Evolutionary conservation across 1,140 invertebrate species (phyloP).

Genomic region (Calephelis nemesis): DNA sequence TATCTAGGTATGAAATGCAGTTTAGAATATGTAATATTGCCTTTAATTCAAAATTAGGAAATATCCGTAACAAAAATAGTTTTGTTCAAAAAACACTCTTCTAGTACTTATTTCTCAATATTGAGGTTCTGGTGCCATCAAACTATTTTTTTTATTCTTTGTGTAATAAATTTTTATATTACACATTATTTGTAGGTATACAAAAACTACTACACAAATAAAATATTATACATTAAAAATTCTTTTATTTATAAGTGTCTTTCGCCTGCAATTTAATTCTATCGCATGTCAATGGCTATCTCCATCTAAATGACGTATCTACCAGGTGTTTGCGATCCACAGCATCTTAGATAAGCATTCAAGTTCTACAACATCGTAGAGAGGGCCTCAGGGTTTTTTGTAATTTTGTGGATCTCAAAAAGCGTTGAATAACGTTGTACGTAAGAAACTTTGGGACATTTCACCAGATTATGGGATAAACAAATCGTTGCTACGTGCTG

Average conservation of each 20-base stretch:
- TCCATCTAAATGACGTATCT: no score
- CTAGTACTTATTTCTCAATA: slow-evolving; percentile 16
- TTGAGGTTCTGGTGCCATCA: slow-evolving; percentile 39
- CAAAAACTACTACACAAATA: slow-evolving; percentile 43
- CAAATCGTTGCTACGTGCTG: no score
- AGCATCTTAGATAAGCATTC: no score
- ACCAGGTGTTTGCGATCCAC: no score
- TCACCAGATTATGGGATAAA: no score
- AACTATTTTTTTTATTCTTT: slow-evolving; percentile 33
- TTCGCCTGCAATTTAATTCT: not conserved
- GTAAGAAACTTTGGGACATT: no score
- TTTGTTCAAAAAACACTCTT: slow-evolving; percentile 7
- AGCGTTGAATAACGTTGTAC: no score
- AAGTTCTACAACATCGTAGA: no score
- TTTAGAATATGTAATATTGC: slow-evolving; percentile 17
- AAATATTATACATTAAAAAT: slow-evolving; percentile 33
- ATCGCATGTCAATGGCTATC: no score
- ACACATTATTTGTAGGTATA: slow-evolving; percentile 44
- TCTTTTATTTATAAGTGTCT: not conserved
- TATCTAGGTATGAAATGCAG: not conserved
- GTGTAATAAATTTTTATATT: slow-evolving; percentile 38
- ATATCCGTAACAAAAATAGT: not conserved
- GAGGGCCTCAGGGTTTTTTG: no score
- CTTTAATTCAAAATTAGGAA: not conserved
- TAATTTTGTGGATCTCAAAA: no score